Base-by-base conservation (phyloP, 2,888 invertebrate genomes). In the Ormyrus labotus region DNA sequence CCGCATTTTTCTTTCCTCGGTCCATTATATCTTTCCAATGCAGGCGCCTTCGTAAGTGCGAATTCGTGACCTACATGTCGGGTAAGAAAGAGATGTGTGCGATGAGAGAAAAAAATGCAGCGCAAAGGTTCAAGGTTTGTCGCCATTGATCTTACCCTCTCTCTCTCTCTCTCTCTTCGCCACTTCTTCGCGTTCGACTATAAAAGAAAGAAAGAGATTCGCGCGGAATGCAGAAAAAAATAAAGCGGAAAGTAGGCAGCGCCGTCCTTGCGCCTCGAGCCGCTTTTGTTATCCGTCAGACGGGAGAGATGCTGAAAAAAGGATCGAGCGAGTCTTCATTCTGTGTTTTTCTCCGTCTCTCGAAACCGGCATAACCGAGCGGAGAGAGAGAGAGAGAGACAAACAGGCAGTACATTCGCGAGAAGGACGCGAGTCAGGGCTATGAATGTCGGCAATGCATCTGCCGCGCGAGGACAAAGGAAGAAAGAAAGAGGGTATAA, bases 111-210 rank as follows among this genome's bases (percentile, higher is more conserved):
- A 57, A 77, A 77, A 70, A 70, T 70, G 64, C 71, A 11, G 64
- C 78, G 65, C 58, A 78, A 78, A 78, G 65, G 78, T 78, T 70
- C 77, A 77, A 77, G 77, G 77, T 57, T 48, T 57, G 47, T 19
- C 10, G 13, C 11, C 77, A 77, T 77, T 77, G 77, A 77, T 77
- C 70, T 69, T 47, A 45, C 1, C 10, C 50, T 45, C 34, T 6
- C n/a, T 64, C 48, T 51, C 68, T 55, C 19, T 5, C 47, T 55
- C 57, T 19, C 34, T 34, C 34, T 34, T 34, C 34, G 34, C 34
- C 34, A 34, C 34, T 34, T 34, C 34, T 34, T 45, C 11, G 47
- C 57, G 57, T 58, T 69, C 69, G 57, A 69, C 13, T 45, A 45
- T 51, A 64, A 51, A 47, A 64, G 55, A 55, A 53, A 64, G 34